A percentile compares a stretch with the other conserved stretches of the same genome.
These are phyloP conservation scores for Neuroterus valhalla DNA, from an alignment of 1,140 invertebrate genomes.

Conservation along the genomic window DNA sequence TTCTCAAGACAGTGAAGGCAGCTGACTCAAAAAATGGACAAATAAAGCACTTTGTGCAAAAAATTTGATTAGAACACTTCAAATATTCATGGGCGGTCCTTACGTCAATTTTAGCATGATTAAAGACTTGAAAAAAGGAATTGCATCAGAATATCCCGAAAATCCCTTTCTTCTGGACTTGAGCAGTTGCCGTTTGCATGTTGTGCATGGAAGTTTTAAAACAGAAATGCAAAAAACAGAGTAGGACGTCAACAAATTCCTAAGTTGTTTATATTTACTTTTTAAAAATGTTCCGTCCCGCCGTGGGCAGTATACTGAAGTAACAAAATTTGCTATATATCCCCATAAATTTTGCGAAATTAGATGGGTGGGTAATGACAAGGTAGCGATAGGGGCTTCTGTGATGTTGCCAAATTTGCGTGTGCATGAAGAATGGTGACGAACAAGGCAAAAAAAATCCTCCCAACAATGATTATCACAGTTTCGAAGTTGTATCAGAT, in stretches of 20 bases:
- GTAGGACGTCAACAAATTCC: slow-evolving; percentile 22
- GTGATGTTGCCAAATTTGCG: slow-evolving; percentile 27
- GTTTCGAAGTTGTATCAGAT: too few species aligned
- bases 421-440: slow-evolving; percentile 25
- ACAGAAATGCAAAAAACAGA: too few species aligned
- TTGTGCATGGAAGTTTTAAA: too few species aligned
- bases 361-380: slow-evolving; percentile 30
- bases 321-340: slow-evolving; percentile 23
- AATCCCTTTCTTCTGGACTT: slow-evolving; percentile 40
- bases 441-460: too few species aligned
- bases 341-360: slow-evolving; percentile 41
- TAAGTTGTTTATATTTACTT: slow-evolving; percentile 29
- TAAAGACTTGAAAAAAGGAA: not conserved
- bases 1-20: slow-evolving; percentile 34
- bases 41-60: slow-evolving; percentile 16
- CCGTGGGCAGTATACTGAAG: slow-evolving; percentile 6
- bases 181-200: slow-evolving; percentile 42
- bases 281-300: slow-evolving; percentile 37
- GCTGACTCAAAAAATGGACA: slow-evolving; percentile 41
- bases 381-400: slow-evolving; percentile 29
- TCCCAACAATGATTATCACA: too few species aligned
- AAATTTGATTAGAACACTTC: slow-evolving; percentile 40
- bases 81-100: slow-evolving; percentile 47
- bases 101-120: too few species aligned
- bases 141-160: slow-evolving; percentile 18